phyloP scores from a whole-genome alignment of 1,140 invertebrate genomes.

The Neodiprion pinetum region DNA sequence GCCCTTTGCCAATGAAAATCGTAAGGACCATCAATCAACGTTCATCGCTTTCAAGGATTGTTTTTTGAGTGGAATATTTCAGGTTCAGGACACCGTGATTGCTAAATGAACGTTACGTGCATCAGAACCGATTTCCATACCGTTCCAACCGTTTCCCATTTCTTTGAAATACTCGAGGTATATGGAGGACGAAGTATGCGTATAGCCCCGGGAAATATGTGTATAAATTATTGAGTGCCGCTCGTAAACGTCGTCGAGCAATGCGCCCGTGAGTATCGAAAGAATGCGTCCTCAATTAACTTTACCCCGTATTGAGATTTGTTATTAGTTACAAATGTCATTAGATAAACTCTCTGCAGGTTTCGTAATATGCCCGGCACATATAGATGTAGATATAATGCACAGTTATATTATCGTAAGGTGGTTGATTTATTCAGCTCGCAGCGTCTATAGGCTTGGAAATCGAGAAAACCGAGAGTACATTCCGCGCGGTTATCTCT shows the following conservation, averaged over 20 bases:
- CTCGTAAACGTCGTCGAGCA: background rate
- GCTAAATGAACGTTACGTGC: too few species aligned
- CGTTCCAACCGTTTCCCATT: too few species aligned
- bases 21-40: too few species aligned
- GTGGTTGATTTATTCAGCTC: constrained; percentile 4
- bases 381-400: background rate
- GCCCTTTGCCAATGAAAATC: too few species aligned
- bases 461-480: constrained; percentile 8
- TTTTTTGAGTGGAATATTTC: too few species aligned
- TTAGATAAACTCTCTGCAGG: constrained; percentile 1
- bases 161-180: too few species aligned
- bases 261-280: background rate
- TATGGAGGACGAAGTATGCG: too few species aligned
- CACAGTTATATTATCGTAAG: background rate
- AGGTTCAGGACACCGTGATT: too few species aligned
- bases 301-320: constrained; percentile 13
- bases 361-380: background rate
- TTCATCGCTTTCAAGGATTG: too few species aligned
- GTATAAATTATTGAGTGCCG: background rate
- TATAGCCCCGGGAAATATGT: too few species aligned
- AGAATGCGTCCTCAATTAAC: constrained; percentile 12
- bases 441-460: background rate
- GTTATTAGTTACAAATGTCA: constrained; percentile 16
- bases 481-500: background rate
- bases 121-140: too few species aligned